A percentile compares a stretch with the other conserved stretches of the same genome.
Conservation (phyloP, 2,888 invertebrate species). For the Parnassius apollo region DNA sequence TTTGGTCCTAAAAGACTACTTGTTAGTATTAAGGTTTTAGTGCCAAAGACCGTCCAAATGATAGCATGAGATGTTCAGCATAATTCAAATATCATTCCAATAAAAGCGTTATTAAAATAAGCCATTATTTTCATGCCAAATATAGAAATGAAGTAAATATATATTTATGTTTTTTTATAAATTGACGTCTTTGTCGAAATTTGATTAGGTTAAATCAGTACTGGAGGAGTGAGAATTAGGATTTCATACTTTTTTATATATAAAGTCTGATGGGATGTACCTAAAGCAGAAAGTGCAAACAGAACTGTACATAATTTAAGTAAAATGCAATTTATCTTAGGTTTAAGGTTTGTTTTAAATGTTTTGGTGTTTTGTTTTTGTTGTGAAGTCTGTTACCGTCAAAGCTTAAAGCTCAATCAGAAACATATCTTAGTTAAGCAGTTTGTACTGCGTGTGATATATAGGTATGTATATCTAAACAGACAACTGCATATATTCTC, state of each 20-base stretch:
- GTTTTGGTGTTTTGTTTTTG: slow-evolving; percentile 37
- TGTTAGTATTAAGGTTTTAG: slow-evolving; percentile 69
- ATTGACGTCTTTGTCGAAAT: slow-evolving; percentile 27
- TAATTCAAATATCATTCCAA: slow-evolving; percentile 70
- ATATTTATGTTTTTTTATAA: slow-evolving; percentile 35
- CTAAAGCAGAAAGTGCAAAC: slow-evolving; percentile 50
- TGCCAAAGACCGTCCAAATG: slow-evolving; percentile 80
- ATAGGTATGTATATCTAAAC: slow-evolving; percentile 34
- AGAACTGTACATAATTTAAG: slow-evolving; percentile 63
- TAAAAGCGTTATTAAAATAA: slow-evolving; percentile 46
- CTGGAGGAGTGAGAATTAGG: slow-evolving; percentile 39
- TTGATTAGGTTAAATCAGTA: slow-evolving; percentile 42
- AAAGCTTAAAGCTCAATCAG: slow-evolving; percentile 68
- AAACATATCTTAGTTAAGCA: slow-evolving; percentile 65
- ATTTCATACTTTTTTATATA: slow-evolving; percentile 24
- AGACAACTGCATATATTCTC: slow-evolving; percentile 5
- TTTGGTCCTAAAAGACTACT: slow-evolving; percentile 62
- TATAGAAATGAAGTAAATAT: slow-evolving; percentile 38
- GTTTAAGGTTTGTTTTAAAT: slow-evolving; percentile 25
- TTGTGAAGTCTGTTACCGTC: slow-evolving; percentile 65
- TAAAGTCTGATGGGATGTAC: slow-evolving; percentile 46
- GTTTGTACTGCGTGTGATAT: slow-evolving; percentile 48
- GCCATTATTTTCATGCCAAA: slow-evolving; percentile 70
- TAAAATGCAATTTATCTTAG: slow-evolving; percentile 53
- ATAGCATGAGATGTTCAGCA: slow-evolving; percentile 58